phyloP scores from a whole-genome alignment of 2,113 vertebrate genomes.

The Octodon degus region DNA sequence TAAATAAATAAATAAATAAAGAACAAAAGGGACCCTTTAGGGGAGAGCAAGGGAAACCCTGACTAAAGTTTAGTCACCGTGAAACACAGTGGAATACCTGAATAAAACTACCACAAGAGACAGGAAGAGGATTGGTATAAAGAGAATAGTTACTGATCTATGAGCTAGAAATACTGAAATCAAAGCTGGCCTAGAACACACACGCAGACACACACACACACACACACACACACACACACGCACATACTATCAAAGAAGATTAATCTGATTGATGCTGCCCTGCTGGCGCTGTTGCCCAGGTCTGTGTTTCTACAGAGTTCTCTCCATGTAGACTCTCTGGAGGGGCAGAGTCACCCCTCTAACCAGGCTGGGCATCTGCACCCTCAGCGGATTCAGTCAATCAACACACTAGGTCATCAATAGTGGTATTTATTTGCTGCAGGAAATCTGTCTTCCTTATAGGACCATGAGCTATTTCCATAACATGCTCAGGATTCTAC shows the following conservation, averaged over 20 bases:
- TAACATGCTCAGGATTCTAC: not conserved
- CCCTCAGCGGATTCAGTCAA: not conserved
- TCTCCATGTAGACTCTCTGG: not conserved
- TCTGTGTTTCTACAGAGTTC: not conserved
- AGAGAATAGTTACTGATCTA: not conserved
- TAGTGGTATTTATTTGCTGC: not conserved
- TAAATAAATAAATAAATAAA: no score
- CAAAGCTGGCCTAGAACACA: not conserved
- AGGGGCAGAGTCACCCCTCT: rapidly evolving
- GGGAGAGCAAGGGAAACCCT: not conserved
- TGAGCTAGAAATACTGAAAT: not conserved
- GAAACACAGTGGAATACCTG: not conserved
- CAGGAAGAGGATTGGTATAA: not conserved
- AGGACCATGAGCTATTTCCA: not conserved
- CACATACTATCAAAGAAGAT: not conserved
- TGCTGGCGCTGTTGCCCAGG: not conserved
- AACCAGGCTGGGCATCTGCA: not conserved
- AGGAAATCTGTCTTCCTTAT: not conserved
- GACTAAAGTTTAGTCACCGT: not conserved
- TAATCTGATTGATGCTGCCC: not conserved
- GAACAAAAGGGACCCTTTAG: not conserved
- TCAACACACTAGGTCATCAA: not conserved
- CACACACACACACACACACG: not conserved
- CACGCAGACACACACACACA: not conserved
- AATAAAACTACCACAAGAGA: constrained; percentile 23